phyloP scores from a whole-genome alignment of 2,797 vertebrate species.

The Cyprinodon diabolis region DNA sequence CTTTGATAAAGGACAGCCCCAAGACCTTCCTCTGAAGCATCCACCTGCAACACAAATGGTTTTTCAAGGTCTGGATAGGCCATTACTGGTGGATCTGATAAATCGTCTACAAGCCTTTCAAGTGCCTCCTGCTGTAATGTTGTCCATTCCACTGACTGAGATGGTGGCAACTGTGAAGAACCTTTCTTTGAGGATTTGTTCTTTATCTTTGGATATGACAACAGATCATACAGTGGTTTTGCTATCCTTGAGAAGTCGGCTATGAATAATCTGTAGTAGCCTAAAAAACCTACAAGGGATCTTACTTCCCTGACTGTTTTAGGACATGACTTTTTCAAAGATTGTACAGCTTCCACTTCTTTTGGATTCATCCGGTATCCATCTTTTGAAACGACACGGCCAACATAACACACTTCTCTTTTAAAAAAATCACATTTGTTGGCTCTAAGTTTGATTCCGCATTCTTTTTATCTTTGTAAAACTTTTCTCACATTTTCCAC shows the following conservation, averaged over 20 bases:
- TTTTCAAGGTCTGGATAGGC: constrained; percentile 16
- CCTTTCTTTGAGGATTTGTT: background rate
- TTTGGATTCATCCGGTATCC: constrained; percentile 18
- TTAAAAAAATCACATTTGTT: constrained; percentile 22
- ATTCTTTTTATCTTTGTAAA: background rate
- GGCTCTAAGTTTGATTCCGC: too few relatives aligned
- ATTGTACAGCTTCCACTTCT: background rate
- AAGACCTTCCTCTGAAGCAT: background rate
- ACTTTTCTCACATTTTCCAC: constrained; percentile 9
- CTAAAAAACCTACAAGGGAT: background rate
- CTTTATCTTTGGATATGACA: constrained; percentile 12
- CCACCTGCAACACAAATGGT: constrained; percentile 4
- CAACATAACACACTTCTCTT: constrained; percentile 9
- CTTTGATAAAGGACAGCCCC: constrained; percentile 6
- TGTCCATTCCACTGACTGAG: background rate
- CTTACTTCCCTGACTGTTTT: constrained; percentile 16
- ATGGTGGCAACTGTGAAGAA: background rate
- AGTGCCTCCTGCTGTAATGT: background rate
- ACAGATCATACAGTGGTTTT: constrained; percentile 7
- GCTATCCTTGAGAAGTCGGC: constrained; percentile 17
- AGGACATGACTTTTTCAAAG: background rate
- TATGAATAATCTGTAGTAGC: constrained; percentile 9
- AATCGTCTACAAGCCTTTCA: background rate
- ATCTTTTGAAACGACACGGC: constrained; percentile 4
- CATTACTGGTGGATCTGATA: constrained; percentile 2